Base-by-base conservation (phyloP, 1,140 invertebrate species). In the Drosophila ercepeae region DNA sequence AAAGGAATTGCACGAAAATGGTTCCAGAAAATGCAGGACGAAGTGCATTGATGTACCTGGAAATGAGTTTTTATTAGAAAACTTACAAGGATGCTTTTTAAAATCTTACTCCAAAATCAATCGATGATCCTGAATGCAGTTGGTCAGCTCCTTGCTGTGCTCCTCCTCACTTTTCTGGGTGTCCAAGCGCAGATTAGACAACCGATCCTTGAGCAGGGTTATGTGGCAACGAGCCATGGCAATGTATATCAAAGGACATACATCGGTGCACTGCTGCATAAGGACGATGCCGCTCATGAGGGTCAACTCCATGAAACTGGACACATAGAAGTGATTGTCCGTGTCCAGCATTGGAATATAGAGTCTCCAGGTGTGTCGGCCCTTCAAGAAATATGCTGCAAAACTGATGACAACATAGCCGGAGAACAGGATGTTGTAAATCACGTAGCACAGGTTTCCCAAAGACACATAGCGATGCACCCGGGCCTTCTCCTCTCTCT, bases 221-320 rank as follows among this genome's bases (percentile, higher is more conserved):
- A 84, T 61, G 21, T 84, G 79, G 16, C 67, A 68, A 0, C 75
- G 58, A 0, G 75, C 18, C 1, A 65, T 52, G 0, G 68, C 4
- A 11, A 84, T 78, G 4, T 61, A 74, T 1, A 55, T 9, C 7
- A 86, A n/a, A 2, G 81, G 72, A 63, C 71, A 74, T 0, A 74
- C 51, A 51, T 86, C 81, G 9, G 76, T 53, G n/a, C 70, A 69
- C 14, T 57, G 57, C 13, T 75, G 48, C 67, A 75, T 77, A n/a
- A 65, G n/a, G 2, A 78, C 75, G 9, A 46, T 39, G 2, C 21
- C 13, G 3, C 42, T 45, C 61, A 84, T 78, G 7, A 74, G 39
- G 0, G 45, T 0, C 0, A 58, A 41, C 25, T 86, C 81, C 0
- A 41, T 5, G 0, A 54, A 6, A 5, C 58, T 41, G 6, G 67